These are phyloP conservation scores for Gymnothorax javanicus DNA, from an alignment of 2,797 vertebrate genomes.

Conservation along the genomic window DNA sequence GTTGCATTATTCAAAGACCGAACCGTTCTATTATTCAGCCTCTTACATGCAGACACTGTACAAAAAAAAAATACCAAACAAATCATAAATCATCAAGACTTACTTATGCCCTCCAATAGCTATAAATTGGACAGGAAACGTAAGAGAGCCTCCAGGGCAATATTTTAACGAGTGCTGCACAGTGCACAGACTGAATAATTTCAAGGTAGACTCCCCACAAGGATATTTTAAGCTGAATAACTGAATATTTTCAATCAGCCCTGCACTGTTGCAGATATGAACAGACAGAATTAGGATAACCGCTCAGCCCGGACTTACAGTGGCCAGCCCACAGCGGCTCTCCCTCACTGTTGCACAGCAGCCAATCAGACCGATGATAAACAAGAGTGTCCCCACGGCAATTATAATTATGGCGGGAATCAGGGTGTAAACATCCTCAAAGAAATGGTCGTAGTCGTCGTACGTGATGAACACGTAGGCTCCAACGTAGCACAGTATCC, in stretches of 20 bases:
- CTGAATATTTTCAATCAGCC: neutral
- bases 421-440: conserved; percentile 92
- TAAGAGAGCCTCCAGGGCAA: neutral
- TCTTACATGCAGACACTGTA: neutral
- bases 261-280: neutral
- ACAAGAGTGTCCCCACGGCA: conserved; percentile 89
- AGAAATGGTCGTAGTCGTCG: conserved; percentile 97
- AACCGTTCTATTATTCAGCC: neutral
- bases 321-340: conserved; percentile 91
- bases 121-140: neutral
- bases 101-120: neutral
- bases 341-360: conserved; percentile 96
- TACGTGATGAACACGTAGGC: conserved; percentile 99
- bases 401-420: conserved; percentile 94
- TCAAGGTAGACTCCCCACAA: neutral
- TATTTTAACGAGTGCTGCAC: neutral
- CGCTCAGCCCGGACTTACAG: conserved; percentile 70
- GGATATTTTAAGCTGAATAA: too few relatives aligned
- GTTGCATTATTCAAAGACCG: neutral
- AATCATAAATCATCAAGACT: neutral
- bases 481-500: conserved; percentile 95
- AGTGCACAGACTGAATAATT: neutral
- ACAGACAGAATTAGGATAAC: neutral
- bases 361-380: conserved; percentile 93
- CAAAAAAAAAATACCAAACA: neutral